phyloP scores from a whole-genome alignment of 53 echinoderm and acorn worm genomes.

The Zoroaster sp. region DNA sequence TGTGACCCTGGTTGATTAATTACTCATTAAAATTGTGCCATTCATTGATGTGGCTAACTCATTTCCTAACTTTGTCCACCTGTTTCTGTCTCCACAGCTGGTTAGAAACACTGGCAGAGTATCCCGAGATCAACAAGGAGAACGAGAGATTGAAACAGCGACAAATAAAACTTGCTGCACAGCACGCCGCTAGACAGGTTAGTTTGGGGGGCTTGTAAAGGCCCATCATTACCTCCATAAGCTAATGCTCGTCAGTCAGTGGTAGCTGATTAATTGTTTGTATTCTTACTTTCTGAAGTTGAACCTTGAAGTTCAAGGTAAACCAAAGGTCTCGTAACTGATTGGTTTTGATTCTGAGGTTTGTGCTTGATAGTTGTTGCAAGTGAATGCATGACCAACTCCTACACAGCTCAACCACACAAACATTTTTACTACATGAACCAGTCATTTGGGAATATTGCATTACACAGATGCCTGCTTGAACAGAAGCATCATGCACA shows the following conservation, averaged over 20 bases:
- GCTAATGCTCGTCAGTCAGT: neutral
- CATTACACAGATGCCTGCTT: too few relatives aligned
- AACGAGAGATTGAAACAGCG: constrained; percentile 68
- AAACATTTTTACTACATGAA: too few relatives aligned
- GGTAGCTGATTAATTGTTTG: too few relatives aligned
- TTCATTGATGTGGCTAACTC: too few relatives aligned
- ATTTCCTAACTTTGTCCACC: too few relatives aligned
- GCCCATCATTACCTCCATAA: neutral
- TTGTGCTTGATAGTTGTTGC: too few relatives aligned
- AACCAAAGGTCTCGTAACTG: neutral
- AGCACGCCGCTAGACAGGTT: constrained; percentile 37
- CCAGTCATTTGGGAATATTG: too few relatives aligned
- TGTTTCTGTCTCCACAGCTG: constrained; percentile 69
- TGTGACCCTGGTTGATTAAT: too few relatives aligned
- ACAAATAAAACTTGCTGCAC: constrained; percentile 22
- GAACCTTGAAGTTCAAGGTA: neutral
- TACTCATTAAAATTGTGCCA: too few relatives aligned
- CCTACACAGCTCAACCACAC: too few relatives aligned
- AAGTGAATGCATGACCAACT: too few relatives aligned
- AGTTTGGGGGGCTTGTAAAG: neutral
- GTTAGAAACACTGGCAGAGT: constrained; percentile 84
- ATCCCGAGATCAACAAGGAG: constrained; percentile 87
- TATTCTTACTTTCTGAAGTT: neutral
- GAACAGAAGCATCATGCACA: too few relatives aligned
- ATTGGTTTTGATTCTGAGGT: neutral